phyloP scores from a whole-genome alignment of 1,140 invertebrate species.

The Bombus picipes region DNA sequence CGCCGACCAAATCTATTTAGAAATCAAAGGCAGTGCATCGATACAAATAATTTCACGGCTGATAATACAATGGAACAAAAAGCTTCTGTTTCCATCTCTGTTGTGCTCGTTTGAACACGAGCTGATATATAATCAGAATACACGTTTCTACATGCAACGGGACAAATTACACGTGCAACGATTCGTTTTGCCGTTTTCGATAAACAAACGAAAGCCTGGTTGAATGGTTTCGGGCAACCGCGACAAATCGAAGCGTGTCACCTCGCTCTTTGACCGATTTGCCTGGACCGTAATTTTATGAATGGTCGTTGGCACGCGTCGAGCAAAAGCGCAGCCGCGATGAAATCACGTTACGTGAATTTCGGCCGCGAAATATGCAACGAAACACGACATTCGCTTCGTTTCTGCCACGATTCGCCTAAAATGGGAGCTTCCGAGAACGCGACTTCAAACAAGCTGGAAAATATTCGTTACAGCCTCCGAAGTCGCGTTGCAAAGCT shows the following conservation, averaged over 20 bases:
- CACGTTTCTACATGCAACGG: neutral
- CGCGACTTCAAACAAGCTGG: neutral
- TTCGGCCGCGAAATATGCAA: neutral
- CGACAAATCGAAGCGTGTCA: constrained; percentile 13
- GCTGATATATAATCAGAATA: neutral
- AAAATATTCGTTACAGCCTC: too few species aligned
- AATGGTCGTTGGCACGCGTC: neutral
- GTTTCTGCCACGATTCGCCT: neutral
- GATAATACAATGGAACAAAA: neutral
- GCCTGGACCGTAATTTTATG: constrained; percentile 14
- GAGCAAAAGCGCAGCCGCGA: neutral
- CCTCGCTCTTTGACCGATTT: constrained; percentile 19
- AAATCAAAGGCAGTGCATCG: neutral
- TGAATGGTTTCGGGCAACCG: neutral
- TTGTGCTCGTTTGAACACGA: neutral
- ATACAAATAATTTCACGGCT: neutral
- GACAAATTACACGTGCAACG: neutral
- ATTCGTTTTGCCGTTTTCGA: neutral
- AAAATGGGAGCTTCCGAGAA: neutral
- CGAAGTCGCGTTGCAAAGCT: too few species aligned
- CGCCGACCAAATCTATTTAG: neutral
- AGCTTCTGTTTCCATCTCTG: neutral
- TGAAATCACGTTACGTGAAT: constrained; percentile 25
- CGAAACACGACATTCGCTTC: constrained; percentile 22
- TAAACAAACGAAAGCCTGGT: neutral